Base-by-base conservation (phyloP, 2,113 vertebrate species). In the Cephalopholis sonnerati region DNA sequence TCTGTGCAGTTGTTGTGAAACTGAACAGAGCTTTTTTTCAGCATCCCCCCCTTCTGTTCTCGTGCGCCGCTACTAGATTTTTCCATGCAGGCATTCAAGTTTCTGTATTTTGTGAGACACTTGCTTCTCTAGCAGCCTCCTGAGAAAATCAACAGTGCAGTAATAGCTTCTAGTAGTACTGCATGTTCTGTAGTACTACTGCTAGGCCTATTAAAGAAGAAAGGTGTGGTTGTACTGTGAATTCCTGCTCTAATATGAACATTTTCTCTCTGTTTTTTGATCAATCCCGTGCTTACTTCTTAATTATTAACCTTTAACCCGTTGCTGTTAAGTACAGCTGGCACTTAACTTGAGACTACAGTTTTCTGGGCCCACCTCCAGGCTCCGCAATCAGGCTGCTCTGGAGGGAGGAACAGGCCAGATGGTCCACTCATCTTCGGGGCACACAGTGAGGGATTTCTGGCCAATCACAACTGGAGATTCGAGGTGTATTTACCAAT, bases 401-500 rank as follows among this genome's bases (percentile, higher is more conserved):
- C 83, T 82, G 83, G 84, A 87, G 82, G 85, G 74, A 89, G 77
- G 59, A 77, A 79, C 63, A 55, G 85, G 75, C 89, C 93, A 94
- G 91, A 94, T 93, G 93, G 91, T 89, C 81, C 81, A 61, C 85
- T 85, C 85, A 85, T 93, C 89, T 89, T 81, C 67, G 39, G 90
- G 89, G 84, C 76, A 82, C 81, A 62, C 74, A 58, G 55, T 64
- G 69, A 86, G 62, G 62, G 74, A 36, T 77, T 69, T 84, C 69
- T 91, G 82, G 67, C 93, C 91, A 94, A 88, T 94, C 87, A 88
- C 89, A 87, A 83, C 88, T 87, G 80, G 50, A 83, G 77, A 88
- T 66, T 62, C 4, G 50, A 77, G 71, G 64, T 83, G 77, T 87
- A 71, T 90, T 84, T 86, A 84, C 91, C 93, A 91, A 87, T 93